Conservation (phyloP, 2,113 vertebrate genomes). For the Chaenogobius annularis region DNA sequence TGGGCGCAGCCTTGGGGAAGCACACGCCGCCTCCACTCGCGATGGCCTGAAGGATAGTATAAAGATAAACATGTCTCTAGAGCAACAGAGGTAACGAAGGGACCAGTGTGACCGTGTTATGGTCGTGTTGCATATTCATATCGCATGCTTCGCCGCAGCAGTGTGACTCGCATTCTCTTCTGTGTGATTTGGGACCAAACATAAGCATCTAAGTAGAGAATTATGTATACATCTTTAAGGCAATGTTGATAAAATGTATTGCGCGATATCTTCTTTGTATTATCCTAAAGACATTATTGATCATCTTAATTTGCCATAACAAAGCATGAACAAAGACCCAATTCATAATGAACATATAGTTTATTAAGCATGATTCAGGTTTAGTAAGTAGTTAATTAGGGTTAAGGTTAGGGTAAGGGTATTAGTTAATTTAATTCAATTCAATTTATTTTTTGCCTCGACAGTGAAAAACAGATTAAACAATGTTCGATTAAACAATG, state of each 20-base stretch:
- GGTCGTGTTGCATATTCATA: conserved; percentile 45
- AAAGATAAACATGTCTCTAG: conserved; percentile 34
- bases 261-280: no score
- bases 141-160: conserved; percentile 21
- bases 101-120: conserved; percentile 39
- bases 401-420: no score
- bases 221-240: neutral
- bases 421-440: no score
- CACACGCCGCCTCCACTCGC: conserved; percentile 1
- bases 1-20: conserved; percentile 27
- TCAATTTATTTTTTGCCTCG: no score
- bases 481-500: no score
- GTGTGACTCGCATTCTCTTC: conserved; percentile 14
- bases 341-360: no score
- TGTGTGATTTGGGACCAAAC: conserved; percentile 30
- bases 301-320: no score
- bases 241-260: neutral
- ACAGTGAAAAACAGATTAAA: no score
- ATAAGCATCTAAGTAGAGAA: conserved; percentile 7
- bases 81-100: conserved; percentile 24
- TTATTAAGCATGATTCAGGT: no score
- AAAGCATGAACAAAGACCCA: no score
- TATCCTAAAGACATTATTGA: no score
- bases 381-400: no score
- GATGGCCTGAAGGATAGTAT: conserved; percentile 29